These are phyloP conservation scores for Microctenopoma lineatum DNA, from an alignment of 2,797 vertebrate species.

Conservation along the genomic window DNA sequence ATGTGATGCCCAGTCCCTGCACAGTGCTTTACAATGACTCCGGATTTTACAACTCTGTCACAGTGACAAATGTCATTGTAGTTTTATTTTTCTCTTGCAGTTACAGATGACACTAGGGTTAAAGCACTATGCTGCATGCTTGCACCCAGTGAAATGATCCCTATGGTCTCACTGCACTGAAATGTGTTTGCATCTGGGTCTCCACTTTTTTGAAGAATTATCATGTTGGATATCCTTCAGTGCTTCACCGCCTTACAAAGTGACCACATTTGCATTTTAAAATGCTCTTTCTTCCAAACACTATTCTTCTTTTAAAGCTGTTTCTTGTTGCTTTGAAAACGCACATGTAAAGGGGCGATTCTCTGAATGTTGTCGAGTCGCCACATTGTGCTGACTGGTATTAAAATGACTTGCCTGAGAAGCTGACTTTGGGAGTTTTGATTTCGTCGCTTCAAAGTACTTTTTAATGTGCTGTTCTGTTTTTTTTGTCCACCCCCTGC, in stretches of 20 bases:
- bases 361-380: conserved; percentile 26
- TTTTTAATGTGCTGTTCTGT: conserved; percentile 43
- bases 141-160: neutral
- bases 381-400: conserved; percentile 36
- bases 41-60: neutral
- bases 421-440: conserved; percentile 31
- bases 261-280: neutral
- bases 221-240: neutral
- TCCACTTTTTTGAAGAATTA: neutral
- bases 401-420: conserved; percentile 22
- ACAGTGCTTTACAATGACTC: neutral
- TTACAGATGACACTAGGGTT: neutral
- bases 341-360: neutral
- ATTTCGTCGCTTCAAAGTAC: conserved; percentile 54
- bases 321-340: conserved; percentile 20
- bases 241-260: neutral
- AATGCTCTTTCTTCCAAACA: neutral
- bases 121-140: neutral
- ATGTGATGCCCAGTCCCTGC: neutral
- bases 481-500: conserved; percentile 32
- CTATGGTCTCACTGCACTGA: neutral
- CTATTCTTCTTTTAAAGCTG: neutral
- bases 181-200: neutral
- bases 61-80: neutral
- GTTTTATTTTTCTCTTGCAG: neutral